These are phyloP conservation scores for Ceratotherium simum DNA, from an alignment of 2,113 vertebrate genomes.

Conservation along the genomic window DNA sequence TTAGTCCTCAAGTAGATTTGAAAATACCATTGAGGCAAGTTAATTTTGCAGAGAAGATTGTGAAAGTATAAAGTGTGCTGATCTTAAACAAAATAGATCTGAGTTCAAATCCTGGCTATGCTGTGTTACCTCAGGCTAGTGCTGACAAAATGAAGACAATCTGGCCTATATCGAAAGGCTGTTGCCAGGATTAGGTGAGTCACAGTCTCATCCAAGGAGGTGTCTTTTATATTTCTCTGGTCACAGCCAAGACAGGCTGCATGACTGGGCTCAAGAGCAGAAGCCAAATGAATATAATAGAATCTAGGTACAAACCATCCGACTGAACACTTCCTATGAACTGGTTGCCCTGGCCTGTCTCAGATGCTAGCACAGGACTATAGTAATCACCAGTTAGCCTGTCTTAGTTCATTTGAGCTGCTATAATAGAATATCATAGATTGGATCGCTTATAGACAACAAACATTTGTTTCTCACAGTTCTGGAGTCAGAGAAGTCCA, in stretches of 20 bases:
- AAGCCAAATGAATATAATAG: not conserved
- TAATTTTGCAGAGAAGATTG: not conserved
- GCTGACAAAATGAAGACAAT: not conserved
- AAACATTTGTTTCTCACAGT: not conserved
- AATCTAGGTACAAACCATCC: not conserved
- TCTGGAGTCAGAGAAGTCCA: not conserved
- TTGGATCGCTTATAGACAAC: not conserved
- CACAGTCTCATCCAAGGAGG: not conserved
- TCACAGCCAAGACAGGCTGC: not conserved
- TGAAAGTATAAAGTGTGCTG: not conserved
- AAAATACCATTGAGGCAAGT: not conserved
- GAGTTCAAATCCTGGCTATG: not conserved
- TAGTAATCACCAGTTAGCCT: not conserved
- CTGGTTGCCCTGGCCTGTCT: not conserved
- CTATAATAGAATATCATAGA: not conserved
- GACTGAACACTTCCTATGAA: not conserved
- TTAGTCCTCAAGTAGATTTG: constrained; percentile 4
- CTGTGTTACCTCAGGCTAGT: not conserved
- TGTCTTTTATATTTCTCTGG: not conserved
- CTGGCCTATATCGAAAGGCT: not conserved
- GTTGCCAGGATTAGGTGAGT: not conserved
- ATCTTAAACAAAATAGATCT: not conserved
- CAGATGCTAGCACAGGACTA: not conserved
- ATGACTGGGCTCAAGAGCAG: not conserved
- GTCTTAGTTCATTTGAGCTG: not conserved